Base-by-base conservation (phyloP, 2,797 vertebrate species). In the Sandelia bainsii region DNA sequence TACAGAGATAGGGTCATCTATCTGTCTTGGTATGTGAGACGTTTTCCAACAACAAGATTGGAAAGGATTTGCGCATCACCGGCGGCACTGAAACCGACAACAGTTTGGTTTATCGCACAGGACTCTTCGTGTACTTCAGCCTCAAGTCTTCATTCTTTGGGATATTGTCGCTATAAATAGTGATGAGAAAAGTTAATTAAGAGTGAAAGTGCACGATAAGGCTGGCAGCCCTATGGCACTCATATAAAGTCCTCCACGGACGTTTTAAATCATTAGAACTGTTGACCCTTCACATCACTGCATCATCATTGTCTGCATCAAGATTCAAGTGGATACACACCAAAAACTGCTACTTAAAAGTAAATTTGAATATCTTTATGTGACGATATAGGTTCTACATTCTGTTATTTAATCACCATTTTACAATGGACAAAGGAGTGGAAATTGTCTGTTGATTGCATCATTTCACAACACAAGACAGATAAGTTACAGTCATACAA, bases 31-130 rank as follows among this genome's bases (percentile, higher is more conserved):
- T 79, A 89, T 91, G 89, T 75, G 75, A 77, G 42, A 77, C 83
- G 87, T 91, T 92, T 89, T 81, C 85, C 74, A 82, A 77, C 83
- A 92, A 92, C 89, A 91, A 77, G 88, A 82, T 56, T 88, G 80
- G 44, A 69, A 74, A 83, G 74, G 79, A 88, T 90, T 87, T 90
- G 75, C 46, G 48, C 75, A 77, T 82, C 75, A 82, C 72, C 49
- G 11, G 58, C 74, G 72, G 70, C 80, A 62, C 61, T 80, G 70
- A 62, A 68, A 34, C 58, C 45, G 77, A 83, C 81, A 81, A 48
- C 45, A 76, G 74, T 86, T 80, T 79, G 37, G 45, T 86, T 85
- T 84, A 89, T 87, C 77, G 10, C 72, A 45, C 59, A 67, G 32
- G 62, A 65, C 53, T 75, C 69, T 11, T 81, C 83, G 74, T 80